phyloP scores from a whole-genome alignment of 2,888 invertebrate genomes.

The Luperina nickerlii region DNA sequence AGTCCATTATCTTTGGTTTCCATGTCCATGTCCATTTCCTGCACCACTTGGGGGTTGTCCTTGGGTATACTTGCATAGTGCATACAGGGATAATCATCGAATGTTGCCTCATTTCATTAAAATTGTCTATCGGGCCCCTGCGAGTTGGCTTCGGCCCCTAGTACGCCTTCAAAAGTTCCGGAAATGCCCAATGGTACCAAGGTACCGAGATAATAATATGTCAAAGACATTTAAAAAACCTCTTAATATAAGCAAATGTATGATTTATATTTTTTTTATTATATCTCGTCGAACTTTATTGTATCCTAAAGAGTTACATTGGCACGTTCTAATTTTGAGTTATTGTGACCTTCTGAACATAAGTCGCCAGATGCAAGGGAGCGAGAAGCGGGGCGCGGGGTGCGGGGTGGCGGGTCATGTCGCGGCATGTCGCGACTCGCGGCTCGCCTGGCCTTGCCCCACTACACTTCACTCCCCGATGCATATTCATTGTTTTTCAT shows the following conservation, averaged over 20 bases:
- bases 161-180: not conserved
- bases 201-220: not conserved
- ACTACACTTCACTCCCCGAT: constrained; percentile 31
- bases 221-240: not conserved
- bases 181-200: not conserved
- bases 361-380: not conserved
- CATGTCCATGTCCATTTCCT: too few relatives aligned
- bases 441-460: constrained; percentile 49
- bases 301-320: not conserved
- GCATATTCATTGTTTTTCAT: constrained; percentile 50
- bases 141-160: not conserved
- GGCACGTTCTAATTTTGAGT: not conserved
- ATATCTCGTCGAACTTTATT: not conserved
- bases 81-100: not conserved
- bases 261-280: not conserved
- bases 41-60: too few relatives aligned
- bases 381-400: not conserved
- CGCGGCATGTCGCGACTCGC: constrained; percentile 4
- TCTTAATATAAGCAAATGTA: not conserved
- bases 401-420: not conserved
- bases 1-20: too few relatives aligned
- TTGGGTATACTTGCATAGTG: not conserved
- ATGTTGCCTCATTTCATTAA: not conserved
- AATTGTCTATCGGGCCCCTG: not conserved
- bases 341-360: not conserved